Evolutionary conservation across 2,888 invertebrate species (phyloP).

Genomic region (Ferdinandea cuprea): DNA sequence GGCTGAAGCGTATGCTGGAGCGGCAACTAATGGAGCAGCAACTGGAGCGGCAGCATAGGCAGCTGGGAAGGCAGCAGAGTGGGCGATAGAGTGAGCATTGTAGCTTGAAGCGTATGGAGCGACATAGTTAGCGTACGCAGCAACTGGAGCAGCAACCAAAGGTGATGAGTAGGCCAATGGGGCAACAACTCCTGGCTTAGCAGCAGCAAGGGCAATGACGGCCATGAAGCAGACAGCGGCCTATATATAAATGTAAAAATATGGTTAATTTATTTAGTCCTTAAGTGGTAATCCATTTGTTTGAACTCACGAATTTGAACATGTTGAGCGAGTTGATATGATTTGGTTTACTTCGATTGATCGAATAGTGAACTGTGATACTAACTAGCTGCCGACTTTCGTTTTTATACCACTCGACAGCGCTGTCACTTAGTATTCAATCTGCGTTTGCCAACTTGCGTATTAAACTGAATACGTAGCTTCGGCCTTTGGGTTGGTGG

Average conservation of each 20-base stretch:
- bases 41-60: slow-evolving; percentile 48
- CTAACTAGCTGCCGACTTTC: slow-evolving; percentile 5
- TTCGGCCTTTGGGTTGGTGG: no score
- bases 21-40: slow-evolving; percentile 57
- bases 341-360: slow-evolving; percentile 60
- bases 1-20: slow-evolving; percentile 48
- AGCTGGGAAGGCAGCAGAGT: slow-evolving; percentile 67
- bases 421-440: slow-evolving; percentile 48
- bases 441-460: slow-evolving; percentile 6
- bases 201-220: slow-evolving; percentile 67
- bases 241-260: slow-evolving; percentile 11
- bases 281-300: slow-evolving; percentile 6
- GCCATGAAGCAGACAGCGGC: slow-evolving; percentile 69
- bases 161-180: slow-evolving; percentile 77
- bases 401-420: slow-evolving; percentile 48
- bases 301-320: slow-evolving; percentile 69
- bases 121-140: slow-evolving; percentile 77
- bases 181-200: slow-evolving; percentile 71
- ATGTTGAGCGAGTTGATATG: slow-evolving; percentile 58
- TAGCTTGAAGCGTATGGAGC: slow-evolving; percentile 85
- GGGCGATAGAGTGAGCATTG: slow-evolving; percentile 82
- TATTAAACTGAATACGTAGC: neutral
- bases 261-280: slow-evolving; percentile 27
- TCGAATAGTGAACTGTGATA: slow-evolving; percentile 64
- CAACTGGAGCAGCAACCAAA: slow-evolving; percentile 59